Base-by-base conservation (phyloP, 1,140 invertebrate genomes). In the Aphaenogaster ashmeadi region DNA sequence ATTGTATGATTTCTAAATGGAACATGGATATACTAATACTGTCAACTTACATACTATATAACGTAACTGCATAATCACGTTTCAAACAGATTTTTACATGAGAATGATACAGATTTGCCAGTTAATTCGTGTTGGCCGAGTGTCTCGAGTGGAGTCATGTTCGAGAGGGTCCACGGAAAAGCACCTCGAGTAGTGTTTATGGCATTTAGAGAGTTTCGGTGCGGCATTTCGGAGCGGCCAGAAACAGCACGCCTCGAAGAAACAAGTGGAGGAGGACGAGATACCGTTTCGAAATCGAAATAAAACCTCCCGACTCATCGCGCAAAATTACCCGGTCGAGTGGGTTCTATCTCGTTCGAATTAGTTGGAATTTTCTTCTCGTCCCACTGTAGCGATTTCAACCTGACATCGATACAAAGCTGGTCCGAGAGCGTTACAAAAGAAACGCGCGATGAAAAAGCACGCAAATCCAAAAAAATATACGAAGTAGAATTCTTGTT, bases 241-340 rank as follows among this genome's bases (percentile, higher is more conserved):
- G 64, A 15, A 79, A 52, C 50, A 56, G 33, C 41, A 41, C 27
- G 13, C 38, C 33, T 52, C 13, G 44, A 75, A 89, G 78, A 78
- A 80, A 72, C 27, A 62, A 64, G 58, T 41, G 44, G 60, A 18
- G 64, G 21, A 87, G 79, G 66, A 81, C 54, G 75, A 60, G 74
- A 85, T 85, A 79, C 84, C 71, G 85, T 91, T 87, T 71, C 83
- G 72, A 87, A 90, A 86, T 69, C 36, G 72, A 77, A 85, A 66
- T 54, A 60, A 85, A 92, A 91, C 80, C 80, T 72, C 66, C 88
- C 93, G 90, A 93, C 92, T 94, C 93, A 94, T 94, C 92, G 91
- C 89, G 88, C 89, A 79, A 92, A 94, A 94, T 94, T 94, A 93
- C 92, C 93, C 91, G 87, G 88, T 92, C 88, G 90, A 93, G 86